A percentile compares a stretch with the other conserved stretches of the same genome.
These are phyloP conservation scores for Cerastis leucographa DNA, from an alignment of 2,888 invertebrate species.

Conservation along the genomic window DNA sequence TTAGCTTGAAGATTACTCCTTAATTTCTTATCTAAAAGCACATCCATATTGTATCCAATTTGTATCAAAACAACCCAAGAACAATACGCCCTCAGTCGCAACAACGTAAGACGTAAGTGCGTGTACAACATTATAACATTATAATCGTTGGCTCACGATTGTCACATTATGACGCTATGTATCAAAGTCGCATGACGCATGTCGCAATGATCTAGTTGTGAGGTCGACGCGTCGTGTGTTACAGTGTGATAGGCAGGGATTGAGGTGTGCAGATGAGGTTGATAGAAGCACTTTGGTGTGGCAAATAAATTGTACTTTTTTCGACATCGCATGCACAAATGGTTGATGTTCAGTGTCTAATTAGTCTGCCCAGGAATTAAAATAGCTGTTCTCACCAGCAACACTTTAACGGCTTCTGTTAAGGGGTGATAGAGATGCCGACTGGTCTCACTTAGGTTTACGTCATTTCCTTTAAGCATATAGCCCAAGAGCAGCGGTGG, in stretches of 20 bases:
- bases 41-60: no score
- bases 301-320: no score
- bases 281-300: no score
- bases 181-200: slow-evolving; percentile 20
- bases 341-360: no score
- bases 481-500: no score
- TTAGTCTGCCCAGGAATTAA: neutral
- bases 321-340: no score
- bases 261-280: neutral
- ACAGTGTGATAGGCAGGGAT: neutral
- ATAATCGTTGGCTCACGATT: slow-evolving; percentile 42
- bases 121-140: slow-evolving; percentile 22
- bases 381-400: no score
- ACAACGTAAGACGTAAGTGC: slow-evolving; percentile 4
- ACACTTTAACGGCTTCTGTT: neutral
- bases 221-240: slow-evolving; percentile 28
- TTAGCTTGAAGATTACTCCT: neutral
- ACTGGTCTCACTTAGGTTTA: neutral
- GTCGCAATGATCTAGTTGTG: slow-evolving; percentile 42
- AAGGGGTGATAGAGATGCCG: neutral
- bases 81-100: neutral
- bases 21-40: no score
- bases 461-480: neutral
- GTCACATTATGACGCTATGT: slow-evolving; percentile 18
- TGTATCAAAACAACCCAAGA: neutral